phyloP scores from a whole-genome alignment of 2,113 vertebrate genomes.

The Etia nguti region DNA sequence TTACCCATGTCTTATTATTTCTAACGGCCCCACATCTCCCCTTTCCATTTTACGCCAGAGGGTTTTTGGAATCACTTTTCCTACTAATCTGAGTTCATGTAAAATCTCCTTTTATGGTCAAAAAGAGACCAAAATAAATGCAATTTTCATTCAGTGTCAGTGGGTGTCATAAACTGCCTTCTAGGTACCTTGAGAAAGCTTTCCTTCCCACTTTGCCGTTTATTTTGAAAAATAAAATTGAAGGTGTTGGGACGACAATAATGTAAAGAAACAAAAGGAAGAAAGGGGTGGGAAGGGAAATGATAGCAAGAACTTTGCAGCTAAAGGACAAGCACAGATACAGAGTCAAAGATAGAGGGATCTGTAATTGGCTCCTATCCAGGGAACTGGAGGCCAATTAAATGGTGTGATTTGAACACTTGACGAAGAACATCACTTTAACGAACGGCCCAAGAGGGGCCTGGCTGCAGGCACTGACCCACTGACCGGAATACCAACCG shows the following conservation, averaged over 20 bases:
- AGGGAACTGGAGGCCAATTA: conserved; percentile 46
- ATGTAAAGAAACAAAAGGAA: neutral
- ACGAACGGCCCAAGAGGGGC: conserved; percentile 15
- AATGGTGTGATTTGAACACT: conserved; percentile 48
- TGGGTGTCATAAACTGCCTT: neutral
- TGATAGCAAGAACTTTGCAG: neutral
- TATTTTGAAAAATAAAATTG: neutral
- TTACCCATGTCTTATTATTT: neutral
- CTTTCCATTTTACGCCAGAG: neutral
- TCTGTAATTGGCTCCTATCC: conserved; percentile 38
- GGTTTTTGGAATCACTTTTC: conserved; percentile 3
- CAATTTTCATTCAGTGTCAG: neutral
- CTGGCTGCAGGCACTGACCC: conserved; percentile 38
- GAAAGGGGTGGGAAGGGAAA: neutral
- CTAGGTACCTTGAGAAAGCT: neutral
- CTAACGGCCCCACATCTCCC: neutral
- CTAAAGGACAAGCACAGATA: neutral
- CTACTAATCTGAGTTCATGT: conserved; percentile 9
- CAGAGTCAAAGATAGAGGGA: neutral
- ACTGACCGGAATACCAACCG: conserved; percentile 47
- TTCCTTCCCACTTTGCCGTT: neutral
- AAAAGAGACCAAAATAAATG: conserved; percentile 24
- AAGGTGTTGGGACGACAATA: neutral
- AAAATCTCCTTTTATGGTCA: conserved; percentile 33
- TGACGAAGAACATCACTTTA: conserved; percentile 49